Percentiles rank a stretch among this genome's conserved stretches.
Evolutionary conservation across 2,797 vertebrate genomes (phyloP).

Genomic region (Sarcoramphus papa): DNA sequence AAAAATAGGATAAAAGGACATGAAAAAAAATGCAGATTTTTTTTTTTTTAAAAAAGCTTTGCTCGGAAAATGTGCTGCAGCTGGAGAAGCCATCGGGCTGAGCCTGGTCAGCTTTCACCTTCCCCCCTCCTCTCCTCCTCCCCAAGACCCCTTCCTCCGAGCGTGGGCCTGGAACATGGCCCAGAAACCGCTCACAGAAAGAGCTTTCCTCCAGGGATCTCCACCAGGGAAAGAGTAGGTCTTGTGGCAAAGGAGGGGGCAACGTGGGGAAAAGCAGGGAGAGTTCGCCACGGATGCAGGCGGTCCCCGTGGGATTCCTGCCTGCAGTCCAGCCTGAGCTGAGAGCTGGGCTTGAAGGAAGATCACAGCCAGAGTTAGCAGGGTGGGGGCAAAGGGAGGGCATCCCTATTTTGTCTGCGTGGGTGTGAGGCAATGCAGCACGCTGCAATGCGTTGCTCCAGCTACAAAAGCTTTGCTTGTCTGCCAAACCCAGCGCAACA

Average conservation of each 20-base stretch:
- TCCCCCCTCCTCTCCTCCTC: neutral
- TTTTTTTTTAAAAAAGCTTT: neutral
- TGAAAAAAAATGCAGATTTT: conserved; percentile 55
- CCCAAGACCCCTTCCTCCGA: conserved; percentile 20
- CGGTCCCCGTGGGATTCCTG: accelerated
- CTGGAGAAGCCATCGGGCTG: conserved; percentile 86
- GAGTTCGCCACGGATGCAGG: neutral
- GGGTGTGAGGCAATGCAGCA: neutral
- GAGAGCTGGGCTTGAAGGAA: neutral
- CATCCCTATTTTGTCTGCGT: neutral
- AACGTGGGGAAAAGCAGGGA: neutral
- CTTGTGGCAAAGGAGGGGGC: neutral
- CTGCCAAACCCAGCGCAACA: neutral
- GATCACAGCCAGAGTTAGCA: neutral
- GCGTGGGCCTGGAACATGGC: conserved; percentile 59
- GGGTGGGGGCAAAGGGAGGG: neutral
- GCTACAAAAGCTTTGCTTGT: neutral
- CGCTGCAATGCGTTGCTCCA: neutral
- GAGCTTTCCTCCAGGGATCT: conserved; percentile 31
- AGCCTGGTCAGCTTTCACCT: conserved; percentile 59
- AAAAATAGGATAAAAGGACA: conserved; percentile 82
- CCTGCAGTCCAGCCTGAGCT: neutral
- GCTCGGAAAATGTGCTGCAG: conserved; percentile 75
- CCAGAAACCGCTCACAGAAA: conserved; percentile 55
- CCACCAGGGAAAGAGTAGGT: neutral